Conservation (phyloP, 2,888 invertebrate genomes). For the Cheilosia pagana region DNA sequence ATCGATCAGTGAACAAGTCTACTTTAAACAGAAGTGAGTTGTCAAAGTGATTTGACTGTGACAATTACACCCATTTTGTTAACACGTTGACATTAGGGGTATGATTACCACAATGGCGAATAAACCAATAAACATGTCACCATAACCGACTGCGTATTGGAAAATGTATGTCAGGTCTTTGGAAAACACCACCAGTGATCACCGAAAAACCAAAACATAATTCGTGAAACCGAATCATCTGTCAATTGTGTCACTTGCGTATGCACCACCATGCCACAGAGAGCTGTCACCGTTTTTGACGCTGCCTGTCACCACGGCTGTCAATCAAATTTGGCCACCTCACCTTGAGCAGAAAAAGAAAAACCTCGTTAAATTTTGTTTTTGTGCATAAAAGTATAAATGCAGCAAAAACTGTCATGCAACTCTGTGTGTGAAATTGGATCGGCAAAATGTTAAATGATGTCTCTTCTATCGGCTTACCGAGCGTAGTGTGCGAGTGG, state of each 20-base stretch:
- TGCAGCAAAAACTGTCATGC: conserved; percentile 38
- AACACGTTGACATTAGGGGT: too few species aligned
- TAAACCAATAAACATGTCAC: too few species aligned
- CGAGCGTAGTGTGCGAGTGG: conserved; percentile 33
- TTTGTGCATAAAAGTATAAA: not conserved
- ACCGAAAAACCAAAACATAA: conserved; percentile 19
- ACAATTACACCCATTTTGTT: too few species aligned
- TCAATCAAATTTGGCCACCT: conserved; percentile 69
- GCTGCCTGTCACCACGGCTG: conserved; percentile 58
- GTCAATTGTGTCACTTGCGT: conserved; percentile 57
- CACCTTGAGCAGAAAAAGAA: conserved; percentile 47
- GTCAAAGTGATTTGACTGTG: not conserved
- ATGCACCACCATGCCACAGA: conserved; percentile 37
- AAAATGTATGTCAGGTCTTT: not conserved
- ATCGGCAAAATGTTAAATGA: conserved; percentile 61
- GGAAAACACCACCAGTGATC: not conserved
- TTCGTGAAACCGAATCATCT: conserved; percentile 61
- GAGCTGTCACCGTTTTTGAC: conserved; percentile 63
- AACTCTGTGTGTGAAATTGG: conserved; percentile 64
- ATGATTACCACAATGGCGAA: too few species aligned
- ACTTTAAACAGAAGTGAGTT: not conserved
- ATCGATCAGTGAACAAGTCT: not conserved
- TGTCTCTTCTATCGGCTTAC: conserved; percentile 51
- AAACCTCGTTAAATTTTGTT: conserved; percentile 13
- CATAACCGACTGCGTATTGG: not conserved